A percentile compares a stretch with the other conserved stretches of the same genome.
These are phyloP conservation scores for Pollachius pollachius DNA, from an alignment of 2,113 vertebrate genomes.

Conservation along the genomic window DNA sequence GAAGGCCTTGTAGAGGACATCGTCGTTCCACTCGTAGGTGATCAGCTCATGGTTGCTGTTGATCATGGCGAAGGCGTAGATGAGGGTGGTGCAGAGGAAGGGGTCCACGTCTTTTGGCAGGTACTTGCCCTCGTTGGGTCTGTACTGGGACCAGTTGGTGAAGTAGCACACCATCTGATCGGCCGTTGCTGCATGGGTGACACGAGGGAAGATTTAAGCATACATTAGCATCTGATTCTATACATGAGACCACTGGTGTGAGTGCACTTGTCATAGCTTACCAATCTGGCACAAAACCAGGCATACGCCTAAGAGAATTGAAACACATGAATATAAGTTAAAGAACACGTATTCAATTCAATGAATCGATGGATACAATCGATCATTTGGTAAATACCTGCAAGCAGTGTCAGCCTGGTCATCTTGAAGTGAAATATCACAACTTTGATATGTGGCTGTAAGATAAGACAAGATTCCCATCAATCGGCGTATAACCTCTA, in stretches of 20 bases:
- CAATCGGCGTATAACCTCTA: no score
- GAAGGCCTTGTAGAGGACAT: slow-evolving; percentile 72
- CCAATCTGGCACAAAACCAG: slow-evolving; percentile 54
- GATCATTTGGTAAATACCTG: slow-evolving; percentile 3
- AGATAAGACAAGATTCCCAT: background rate
- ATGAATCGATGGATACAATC: no score
- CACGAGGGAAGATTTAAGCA: no score
- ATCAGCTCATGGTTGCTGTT: slow-evolving; percentile 66
- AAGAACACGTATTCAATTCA: background rate
- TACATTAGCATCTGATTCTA: no score
- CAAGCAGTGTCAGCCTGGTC: slow-evolving; percentile 22
- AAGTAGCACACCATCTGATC: slow-evolving; percentile 77
- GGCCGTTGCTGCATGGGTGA: slow-evolving; percentile 56
- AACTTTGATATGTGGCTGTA: background rate
- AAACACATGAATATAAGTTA: background rate
- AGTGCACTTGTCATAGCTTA: slow-evolving; percentile 24
- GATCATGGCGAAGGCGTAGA: slow-evolving; percentile 79
- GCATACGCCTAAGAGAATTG: slow-evolving; percentile 40
- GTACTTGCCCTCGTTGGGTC: slow-evolving; percentile 59
- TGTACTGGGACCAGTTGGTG: slow-evolving; percentile 79
- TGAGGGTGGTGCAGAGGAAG: slow-evolving; percentile 72
- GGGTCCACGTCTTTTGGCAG: slow-evolving; percentile 69
- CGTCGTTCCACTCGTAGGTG: slow-evolving; percentile 73
- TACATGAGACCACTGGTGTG: no score
- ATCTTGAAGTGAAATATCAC: slow-evolving; percentile 8